Percentiles rank a stretch among this genome's conserved stretches.
Conservation (phyloP, 92 coral and sea anemone species). For the Phenganax marumi region DNA sequence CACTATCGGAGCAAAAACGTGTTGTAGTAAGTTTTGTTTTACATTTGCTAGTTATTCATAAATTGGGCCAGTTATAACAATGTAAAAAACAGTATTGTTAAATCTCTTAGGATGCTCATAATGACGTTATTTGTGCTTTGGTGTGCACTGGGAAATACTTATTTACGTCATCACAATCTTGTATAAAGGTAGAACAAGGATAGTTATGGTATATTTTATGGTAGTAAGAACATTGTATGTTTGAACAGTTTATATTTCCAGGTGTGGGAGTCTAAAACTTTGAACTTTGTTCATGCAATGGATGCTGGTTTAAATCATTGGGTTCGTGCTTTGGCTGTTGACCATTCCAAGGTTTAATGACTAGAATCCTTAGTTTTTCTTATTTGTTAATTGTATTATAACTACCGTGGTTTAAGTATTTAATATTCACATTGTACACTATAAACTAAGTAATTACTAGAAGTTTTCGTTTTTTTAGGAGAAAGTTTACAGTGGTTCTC, state of each 20-base stretch:
- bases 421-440: background rate
- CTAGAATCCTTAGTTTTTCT: background rate
- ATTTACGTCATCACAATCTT: conserved; percentile 91
- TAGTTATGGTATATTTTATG: background rate
- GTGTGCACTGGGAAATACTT: conserved; percentile 88
- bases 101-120: conserved; percentile 83
- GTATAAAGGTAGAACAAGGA: conserved; percentile 70
- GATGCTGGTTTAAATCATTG: conserved; percentile 81
- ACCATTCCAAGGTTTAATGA: conserved; percentile 75
- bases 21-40: conserved; percentile 61
- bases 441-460: too few relatives aligned
- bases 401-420: too few relatives aligned
- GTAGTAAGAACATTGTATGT: background rate
- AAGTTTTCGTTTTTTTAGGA: conserved; percentile 57
- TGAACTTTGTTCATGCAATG: conserved; percentile 76
- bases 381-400: background rate
- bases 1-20: conserved; percentile 71
- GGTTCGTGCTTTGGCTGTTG: conserved; percentile 92
- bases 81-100: background rate
- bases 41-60: background rate
- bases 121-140: conserved; percentile 88
- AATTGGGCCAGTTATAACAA: background rate
- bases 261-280: conserved; percentile 88
- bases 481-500: conserved; percentile 88
- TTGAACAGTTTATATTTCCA: conserved; percentile 17